Evolutionary conservation across 2,797 vertebrate genomes (phyloP).

Genomic region (Micrastur ruficollis): DNA sequence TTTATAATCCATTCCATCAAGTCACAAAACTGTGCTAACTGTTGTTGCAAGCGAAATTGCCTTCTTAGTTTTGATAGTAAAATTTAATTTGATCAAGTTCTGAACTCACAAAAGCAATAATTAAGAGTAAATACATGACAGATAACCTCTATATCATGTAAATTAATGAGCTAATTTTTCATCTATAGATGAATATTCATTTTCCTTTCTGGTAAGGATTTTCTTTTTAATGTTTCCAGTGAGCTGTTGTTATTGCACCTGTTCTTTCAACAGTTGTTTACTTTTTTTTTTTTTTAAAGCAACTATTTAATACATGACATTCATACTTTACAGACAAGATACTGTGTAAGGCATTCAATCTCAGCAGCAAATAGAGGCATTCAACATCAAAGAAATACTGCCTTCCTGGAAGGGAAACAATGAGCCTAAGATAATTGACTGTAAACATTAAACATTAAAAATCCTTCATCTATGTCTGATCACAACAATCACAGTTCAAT

Average conservation of each 20-base stretch:
- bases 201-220: neutral
- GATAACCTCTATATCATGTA: neutral
- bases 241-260: neutral
- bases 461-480: neutral
- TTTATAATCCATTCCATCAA: neutral
- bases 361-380: neutral
- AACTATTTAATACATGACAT: neutral
- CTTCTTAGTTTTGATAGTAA: neutral
- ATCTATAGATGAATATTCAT: neutral
- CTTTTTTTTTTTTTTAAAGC: neutral
- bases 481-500: neutral
- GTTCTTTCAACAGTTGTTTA: neutral
- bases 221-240: neutral
- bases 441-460: neutral
- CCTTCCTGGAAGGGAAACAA: neutral
- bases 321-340: neutral
- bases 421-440: neutral
- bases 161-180: neutral
- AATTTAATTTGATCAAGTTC: neutral
- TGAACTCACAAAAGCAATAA: neutral
- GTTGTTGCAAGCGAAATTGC: neutral
- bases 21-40: neutral
- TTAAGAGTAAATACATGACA: neutral
- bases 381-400: neutral
- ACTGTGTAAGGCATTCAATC: neutral